A percentile compares a stretch with the other conserved stretches of the same genome.
These are phyloP conservation scores for Drosophila meridiana DNA, from an alignment of 2,888 invertebrate species.

Conservation along the genomic window DNA sequence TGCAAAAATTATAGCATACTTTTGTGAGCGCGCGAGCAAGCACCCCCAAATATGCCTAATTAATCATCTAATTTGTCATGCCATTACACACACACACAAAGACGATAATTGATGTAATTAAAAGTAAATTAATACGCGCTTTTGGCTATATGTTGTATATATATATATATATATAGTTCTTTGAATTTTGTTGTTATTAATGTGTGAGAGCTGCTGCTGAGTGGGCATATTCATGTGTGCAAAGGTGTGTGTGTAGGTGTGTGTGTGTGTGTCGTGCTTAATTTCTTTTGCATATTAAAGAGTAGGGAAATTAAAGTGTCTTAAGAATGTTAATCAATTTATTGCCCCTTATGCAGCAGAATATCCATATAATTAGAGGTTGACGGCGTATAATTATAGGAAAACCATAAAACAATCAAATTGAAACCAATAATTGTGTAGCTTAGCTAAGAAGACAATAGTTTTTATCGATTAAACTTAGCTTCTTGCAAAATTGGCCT, in stretches of 20 bases:
- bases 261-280: slow-evolving; percentile 13
- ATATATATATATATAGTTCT: slow-evolving; percentile 7
- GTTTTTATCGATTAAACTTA: too few relatives aligned
- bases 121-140: slow-evolving; percentile 48
- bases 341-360: background rate
- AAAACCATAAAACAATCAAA: background rate
- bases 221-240: background rate
- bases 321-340: background rate
- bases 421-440: background rate
- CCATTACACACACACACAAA: slow-evolving; percentile 17
- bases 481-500: too few relatives aligned
- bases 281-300: slow-evolving; percentile 17
- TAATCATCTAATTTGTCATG: slow-evolving; percentile 65
- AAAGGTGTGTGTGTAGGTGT: too few relatives aligned
- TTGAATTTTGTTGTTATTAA: slow-evolving; percentile 14
- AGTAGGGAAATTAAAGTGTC: background rate
- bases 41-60: slow-evolving; percentile 42
- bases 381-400: background rate
- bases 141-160: slow-evolving; percentile 15
- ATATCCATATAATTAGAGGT: background rate
- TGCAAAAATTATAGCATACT: slow-evolving; percentile 47
- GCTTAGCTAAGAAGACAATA: too few relatives aligned
- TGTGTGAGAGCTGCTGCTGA: background rate
- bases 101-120: slow-evolving; percentile 43
- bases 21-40: slow-evolving; percentile 34